Evolutionary conservation across 2,888 invertebrate genomes (phyloP), one percentile per base, ranked within the genome.

Genomic region (Hybos culiciformis): DNA sequence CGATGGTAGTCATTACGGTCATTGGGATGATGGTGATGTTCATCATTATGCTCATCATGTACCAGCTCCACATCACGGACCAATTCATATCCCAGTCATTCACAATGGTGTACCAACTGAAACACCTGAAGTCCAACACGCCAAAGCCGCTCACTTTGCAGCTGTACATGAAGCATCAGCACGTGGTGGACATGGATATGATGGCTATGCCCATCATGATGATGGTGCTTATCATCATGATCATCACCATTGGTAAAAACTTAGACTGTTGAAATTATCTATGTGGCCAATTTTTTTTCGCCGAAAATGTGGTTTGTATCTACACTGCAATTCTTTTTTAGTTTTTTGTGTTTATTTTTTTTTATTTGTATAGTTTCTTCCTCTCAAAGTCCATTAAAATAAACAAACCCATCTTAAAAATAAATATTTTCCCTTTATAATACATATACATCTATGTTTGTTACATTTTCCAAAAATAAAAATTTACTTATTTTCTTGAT

Each of bases 51-150:
- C 37, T 24, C 47, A 52, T 33, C 58, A 61, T 38, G 57, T 56
- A 24, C 60, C 62, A 37, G 57, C 56, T 26, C 60, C 62, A 37
- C 56, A 57, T 47, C 60, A 64, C 41, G 67, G 68, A 43, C 62
- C 67, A 44, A 60, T 63, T 38, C 67, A 67, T 47, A 63, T 67
- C 46, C 67, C 67, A 34, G 60, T 67, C 46, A 68, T 67, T 50
- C 65, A 64, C 44, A 68, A 70, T 46, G 70, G 68, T 41, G 66
- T 69, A 24, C 71, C 71, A 38, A 59, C 69, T 7, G 70, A 71
- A 54, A 70, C 71, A 21, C 68, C 70, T 8, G 71, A 70, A 58
- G 71, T 71, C 29, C 67, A 67, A 51, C 63, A 65, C 29, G 67
- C 66, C 12, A 64, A 65, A 46, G 66, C 66, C 44, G 63, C 66